Base-by-base conservation (phyloP, 2,797 vertebrate species). In the Decapterus maruadsi region DNA sequence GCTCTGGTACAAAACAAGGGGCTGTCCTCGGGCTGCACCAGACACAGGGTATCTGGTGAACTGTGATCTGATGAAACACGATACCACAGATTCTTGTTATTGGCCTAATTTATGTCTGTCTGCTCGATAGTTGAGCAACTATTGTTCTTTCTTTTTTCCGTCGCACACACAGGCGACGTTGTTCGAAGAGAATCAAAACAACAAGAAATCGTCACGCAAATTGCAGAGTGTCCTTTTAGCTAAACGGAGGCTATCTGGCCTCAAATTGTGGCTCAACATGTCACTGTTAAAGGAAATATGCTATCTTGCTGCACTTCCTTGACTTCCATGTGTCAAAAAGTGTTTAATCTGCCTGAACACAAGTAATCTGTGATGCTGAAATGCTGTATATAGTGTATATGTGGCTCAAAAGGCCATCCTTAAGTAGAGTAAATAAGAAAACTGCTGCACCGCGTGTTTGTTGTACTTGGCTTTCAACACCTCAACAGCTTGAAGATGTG, bases 1-100 rank as follows among this genome's bases (percentile, higher is more conserved):
- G 59, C 76, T 81, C 53, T 84, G 59, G 77, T 70, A 87, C 81
- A 82, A 87, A 82, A 77, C 46, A 11, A 68, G 53, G 63, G 71
- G 77, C 73, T 85, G 89, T 87, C 68, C 55, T 82, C 68, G 1
- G 59, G 59, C 63, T 1, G 58, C 40, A 8, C 6, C 78, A 75
- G 74, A 73, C 87, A 71, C 63, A 43, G 16, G 51, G 78, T 77
- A 66, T 85, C 82, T 80, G 72, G 66, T 61, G 72, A 83, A 69
- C 58, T 57, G 72, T 6, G 40, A 43, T 38, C 53, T 31, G 68
- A 58, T 68, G 81, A 83, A 86, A 90, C 78, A 36, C 20, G 68
- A 90, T 80, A 83, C 68, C 14, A 10, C 13, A 46, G 62, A 68
- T 73, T 75, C 46, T 81, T 75, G 53, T 70, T 81, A 20, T 72